A percentile compares a stretch with the other conserved stretches of the same genome.
Conservation (phyloP, 2,113 vertebrate genomes). For the Callorhinus ursinus region DNA sequence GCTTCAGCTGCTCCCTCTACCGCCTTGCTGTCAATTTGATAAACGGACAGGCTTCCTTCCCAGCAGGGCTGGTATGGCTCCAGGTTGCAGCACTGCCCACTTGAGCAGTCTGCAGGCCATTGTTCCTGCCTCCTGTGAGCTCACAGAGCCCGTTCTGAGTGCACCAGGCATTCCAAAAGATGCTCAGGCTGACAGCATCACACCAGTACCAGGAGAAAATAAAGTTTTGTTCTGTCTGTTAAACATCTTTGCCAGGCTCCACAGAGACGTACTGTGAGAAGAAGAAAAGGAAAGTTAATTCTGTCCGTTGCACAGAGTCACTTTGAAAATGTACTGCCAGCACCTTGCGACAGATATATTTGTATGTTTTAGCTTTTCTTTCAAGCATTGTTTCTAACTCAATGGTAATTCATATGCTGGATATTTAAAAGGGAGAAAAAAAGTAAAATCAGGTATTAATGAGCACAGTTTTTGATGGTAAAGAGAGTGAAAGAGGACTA, state of each 20-base stretch:
- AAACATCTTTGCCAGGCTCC: constrained; percentile 62
- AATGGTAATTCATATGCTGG: neutral
- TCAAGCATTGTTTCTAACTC: constrained; percentile 37
- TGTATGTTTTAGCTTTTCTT: constrained; percentile 67
- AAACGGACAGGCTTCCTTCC: constrained; percentile 70
- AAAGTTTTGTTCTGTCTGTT: constrained; percentile 65
- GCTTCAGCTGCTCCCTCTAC: constrained; percentile 51
- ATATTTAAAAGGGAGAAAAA: constrained; percentile 50
- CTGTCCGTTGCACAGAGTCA: constrained; percentile 1
- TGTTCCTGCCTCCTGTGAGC: constrained; percentile 22
- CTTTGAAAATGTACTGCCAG: constrained; percentile 65
- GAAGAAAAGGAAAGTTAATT: constrained; percentile 69
- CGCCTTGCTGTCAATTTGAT: constrained; percentile 72
- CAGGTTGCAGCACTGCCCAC: constrained; percentile 61
- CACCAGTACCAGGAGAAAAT: constrained; percentile 56
- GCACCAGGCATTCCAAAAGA: constrained; percentile 12
- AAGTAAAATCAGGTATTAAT: neutral
- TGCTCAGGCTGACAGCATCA: neutral
- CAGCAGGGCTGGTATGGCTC: constrained; percentile 67
- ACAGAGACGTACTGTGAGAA: constrained; percentile 55
- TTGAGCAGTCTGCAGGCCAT: constrained; percentile 37
- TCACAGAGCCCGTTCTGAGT: neutral
- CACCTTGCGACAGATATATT: constrained; percentile 43
- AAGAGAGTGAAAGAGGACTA: constrained; percentile 30
- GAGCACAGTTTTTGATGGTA: constrained; percentile 22